phyloP scores from a whole-genome alignment of 92 coral and sea anemone species.

The Actinostola sp. region DNA sequence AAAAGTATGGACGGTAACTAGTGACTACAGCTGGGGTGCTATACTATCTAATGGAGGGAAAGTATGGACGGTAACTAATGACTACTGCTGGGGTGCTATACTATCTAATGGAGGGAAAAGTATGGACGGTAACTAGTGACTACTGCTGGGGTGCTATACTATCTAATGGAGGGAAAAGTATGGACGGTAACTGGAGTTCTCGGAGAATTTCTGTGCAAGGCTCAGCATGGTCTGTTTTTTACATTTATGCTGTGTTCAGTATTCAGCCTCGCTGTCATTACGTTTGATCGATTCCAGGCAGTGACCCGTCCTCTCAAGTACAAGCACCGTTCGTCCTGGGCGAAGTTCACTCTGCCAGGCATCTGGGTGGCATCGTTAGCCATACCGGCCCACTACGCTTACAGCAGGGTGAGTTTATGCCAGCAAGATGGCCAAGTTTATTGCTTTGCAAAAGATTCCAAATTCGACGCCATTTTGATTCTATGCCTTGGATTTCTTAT shows the following conservation, averaged over 20 bases:
- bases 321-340: constrained; percentile 24
- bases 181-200: constrained; percentile 1
- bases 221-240: too few species aligned
- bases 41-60: too few species aligned
- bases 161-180: too few species aligned
- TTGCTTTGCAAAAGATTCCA: not conserved
- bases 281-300: constrained; percentile 44
- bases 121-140: too few species aligned
- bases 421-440: not conserved
- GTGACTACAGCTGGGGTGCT: too few species aligned
- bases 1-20: too few species aligned
- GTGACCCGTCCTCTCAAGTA: constrained; percentile 45
- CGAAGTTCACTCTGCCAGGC: constrained; percentile 33
- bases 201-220: not conserved
- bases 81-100: too few species aligned
- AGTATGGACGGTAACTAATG: too few species aligned
- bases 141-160: too few species aligned
- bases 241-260: constrained; percentile 10
- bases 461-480: not conserved
- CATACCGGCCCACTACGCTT: not conserved
- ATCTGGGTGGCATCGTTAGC: constrained; percentile 34
- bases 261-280: constrained; percentile 38
- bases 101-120: too few species aligned
- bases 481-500: constrained; percentile 4
- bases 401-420: not conserved